phyloP scores from a whole-genome alignment of 2,888 invertebrate genomes.

The Gymnocheta viridis region DNA sequence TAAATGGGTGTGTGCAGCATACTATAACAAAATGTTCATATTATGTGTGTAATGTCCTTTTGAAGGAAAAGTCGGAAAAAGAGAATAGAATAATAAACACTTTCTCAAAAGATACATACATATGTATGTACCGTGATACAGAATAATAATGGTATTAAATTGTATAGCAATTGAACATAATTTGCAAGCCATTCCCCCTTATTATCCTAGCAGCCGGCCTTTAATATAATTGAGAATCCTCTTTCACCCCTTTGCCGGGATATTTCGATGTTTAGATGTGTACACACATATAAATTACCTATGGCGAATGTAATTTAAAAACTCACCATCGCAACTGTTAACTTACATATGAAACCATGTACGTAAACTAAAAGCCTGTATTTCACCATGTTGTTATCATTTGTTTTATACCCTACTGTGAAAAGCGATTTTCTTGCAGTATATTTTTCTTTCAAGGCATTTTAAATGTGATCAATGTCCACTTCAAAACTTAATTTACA shows the following conservation, averaged over 20 bases:
- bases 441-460: background rate
- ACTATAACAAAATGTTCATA: background rate
- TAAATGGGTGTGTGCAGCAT: constrained; percentile 67
- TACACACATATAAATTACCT: no score
- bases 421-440: background rate
- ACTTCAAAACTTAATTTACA: background rate
- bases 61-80: constrained; percentile 16
- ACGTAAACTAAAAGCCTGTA: background rate
- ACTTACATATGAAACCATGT: no score
- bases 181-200: no score
- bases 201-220: no score
- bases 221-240: no score
- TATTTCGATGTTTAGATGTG: no score
- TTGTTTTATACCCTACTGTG: background rate
- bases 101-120: background rate
- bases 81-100: background rate
- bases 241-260: no score
- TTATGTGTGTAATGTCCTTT: constrained; percentile 39
- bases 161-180: no score
- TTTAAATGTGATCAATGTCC: background rate
- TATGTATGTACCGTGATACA: background rate
- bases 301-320: no score
- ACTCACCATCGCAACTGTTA: no score
- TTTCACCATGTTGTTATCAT: background rate
- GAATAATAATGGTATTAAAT: no score